phyloP scores from a whole-genome alignment of 2,113 vertebrate genomes.

The Phrynosoma platyrhinos region DNA sequence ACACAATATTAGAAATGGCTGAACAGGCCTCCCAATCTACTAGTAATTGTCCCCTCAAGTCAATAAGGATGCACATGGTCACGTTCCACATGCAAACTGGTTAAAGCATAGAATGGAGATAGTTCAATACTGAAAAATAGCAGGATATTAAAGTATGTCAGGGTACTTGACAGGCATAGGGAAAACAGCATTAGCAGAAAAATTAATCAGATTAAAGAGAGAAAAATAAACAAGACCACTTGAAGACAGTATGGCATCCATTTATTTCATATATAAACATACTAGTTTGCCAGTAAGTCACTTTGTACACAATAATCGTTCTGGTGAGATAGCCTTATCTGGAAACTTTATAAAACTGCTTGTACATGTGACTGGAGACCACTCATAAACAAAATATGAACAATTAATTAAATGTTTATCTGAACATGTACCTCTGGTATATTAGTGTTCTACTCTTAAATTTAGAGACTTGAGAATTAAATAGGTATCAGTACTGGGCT shows the following conservation, averaged over 20 bases:
- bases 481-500: not conserved
- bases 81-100: not conserved
- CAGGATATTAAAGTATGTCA: not conserved
- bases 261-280: not conserved
- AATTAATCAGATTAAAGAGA: not conserved
- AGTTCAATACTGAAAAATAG: not conserved
- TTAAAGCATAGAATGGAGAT: not conserved
- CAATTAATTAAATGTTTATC: not conserved
- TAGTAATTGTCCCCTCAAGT: no score
- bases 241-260: not conserved
- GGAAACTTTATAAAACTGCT: not conserved
- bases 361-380: not conserved
- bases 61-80: not conserved
- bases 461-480: not conserved
- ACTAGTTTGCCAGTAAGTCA: not conserved
- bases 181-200: not conserved
- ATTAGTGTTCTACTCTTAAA: not conserved
- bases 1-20: no score
- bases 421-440: not conserved
- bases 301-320: not conserved
- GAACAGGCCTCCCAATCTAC: not conserved
- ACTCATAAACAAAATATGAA: not conserved
- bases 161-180: not conserved
- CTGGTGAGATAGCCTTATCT: not conserved
- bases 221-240: not conserved